Percentiles rank a stretch among this genome's conserved stretches.
phyloP scores from a whole-genome alignment of 2,888 invertebrate genomes.

The Rhamphomyia laevipes region DNA sequence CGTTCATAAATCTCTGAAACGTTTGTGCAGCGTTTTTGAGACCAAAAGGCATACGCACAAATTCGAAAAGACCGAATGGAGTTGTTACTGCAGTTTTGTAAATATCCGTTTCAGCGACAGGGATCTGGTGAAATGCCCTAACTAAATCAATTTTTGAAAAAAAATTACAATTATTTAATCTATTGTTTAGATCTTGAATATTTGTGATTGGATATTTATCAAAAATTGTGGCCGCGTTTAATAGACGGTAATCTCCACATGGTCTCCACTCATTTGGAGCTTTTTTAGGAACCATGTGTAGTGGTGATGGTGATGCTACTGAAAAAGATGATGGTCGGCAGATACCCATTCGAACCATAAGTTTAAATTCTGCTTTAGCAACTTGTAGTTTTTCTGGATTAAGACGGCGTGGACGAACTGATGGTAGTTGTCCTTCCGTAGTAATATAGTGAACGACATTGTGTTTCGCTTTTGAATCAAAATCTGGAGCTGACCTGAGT shows the following conservation, averaged over 20 bases:
- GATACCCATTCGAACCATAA: slow-evolving; percentile 4
- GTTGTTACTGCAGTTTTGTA: not conserved
- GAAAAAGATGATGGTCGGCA: slow-evolving; percentile 6
- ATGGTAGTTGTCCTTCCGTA: slow-evolving; percentile 12
- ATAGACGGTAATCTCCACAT: slow-evolving; percentile 18
- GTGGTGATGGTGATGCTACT: slow-evolving; percentile 2
- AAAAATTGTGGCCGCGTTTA: slow-evolving; percentile 17
- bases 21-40: no score
- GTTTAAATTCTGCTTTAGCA: slow-evolving; percentile 10
- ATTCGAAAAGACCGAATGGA: not conserved
- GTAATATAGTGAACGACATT: slow-evolving; percentile 7
- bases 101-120: not conserved
- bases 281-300: no score
- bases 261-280: slow-evolving; percentile 18
- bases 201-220: slow-evolving; percentile 25
- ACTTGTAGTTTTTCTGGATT: slow-evolving; percentile 12
- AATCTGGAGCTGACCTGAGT: not conserved
- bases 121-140: not conserved
- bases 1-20: not conserved
- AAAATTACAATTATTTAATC: no score
- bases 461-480: not conserved
- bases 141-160: not conserved
- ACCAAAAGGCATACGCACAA: no score
- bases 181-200: no score
- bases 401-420: no score